Evolutionary conservation across 2,113 vertebrate genomes (phyloP).

Genomic region (Andinoacara biseriatus): DNA sequence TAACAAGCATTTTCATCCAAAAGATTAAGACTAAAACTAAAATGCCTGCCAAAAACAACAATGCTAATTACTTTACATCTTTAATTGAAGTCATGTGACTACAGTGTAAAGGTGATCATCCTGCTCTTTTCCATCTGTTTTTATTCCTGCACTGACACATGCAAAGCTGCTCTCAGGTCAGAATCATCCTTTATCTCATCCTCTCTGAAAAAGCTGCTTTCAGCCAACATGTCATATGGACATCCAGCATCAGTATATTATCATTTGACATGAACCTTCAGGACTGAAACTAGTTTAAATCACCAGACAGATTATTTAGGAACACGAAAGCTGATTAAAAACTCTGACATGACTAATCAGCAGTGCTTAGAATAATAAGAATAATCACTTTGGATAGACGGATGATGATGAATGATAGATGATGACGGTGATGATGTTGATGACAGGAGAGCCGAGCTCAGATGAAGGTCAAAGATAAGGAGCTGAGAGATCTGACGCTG

Average conservation of each 20-base stretch:
- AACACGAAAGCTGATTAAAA: background rate
- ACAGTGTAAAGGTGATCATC: background rate
- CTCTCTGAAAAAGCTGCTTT: background rate
- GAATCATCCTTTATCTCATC: background rate
- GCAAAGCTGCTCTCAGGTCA: background rate
- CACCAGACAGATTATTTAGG: background rate
- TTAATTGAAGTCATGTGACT: background rate
- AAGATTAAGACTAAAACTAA: no score
- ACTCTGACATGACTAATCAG: background rate
- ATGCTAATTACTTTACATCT: no score
- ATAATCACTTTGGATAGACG: background rate
- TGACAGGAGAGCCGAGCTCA: slow-evolving; percentile 79
- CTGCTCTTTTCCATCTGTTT: no score
- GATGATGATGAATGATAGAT: background rate
- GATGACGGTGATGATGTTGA: background rate
- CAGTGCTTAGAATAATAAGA: background rate
- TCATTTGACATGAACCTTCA: no score
- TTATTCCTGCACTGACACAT: no score
- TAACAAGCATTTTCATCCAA: no score
- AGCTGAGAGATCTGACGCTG: slow-evolving; percentile 85
- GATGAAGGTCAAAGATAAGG: slow-evolving; percentile 83
- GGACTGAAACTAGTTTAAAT: no score
- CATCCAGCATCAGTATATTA: no score
- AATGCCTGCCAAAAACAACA: no score
- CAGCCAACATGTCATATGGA: background rate